Evolutionary conservation across 2,888 invertebrate genomes (phyloP), one percentile per base, ranked within the genome.

Genomic region (Epinotia demarniana): DNA sequence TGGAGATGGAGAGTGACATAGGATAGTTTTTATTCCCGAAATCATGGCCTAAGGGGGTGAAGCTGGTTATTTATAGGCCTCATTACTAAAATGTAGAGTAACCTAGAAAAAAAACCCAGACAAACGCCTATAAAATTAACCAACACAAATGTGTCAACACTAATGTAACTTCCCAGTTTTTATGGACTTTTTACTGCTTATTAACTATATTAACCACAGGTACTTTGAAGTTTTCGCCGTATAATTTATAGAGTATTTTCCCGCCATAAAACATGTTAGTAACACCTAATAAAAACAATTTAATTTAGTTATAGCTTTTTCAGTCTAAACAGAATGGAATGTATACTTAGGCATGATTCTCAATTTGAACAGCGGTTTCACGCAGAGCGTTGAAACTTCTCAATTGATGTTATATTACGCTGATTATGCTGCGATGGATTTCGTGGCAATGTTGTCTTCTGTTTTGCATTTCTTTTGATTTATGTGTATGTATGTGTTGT

Each of bases 241-340:
- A 53, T 55, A 55, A 53, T 67, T 67, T 67, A 39, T 57, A 13
- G 55, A 13, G 39, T 33, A 68, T 23, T 68, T 58, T 68, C 19
- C 23, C 43, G 6, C 19, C 11, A 46, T 66, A 33, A 66, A 66
- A 33, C 53, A 18, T 27, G 1, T 49, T 16, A 13, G 39, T 3
- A 11, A 23, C 12, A 66, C 53, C 53, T 33, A 53, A 46, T 53
- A 53, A 53, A 53, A 53, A 13, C 13, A 53, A 13, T 1, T 16
- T n/a, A 49, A 16, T 16, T 13, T 4, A 49, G 9, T 39, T 39
- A 39, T 39, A 9, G 39, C 39, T 39, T 39, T 39, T 49, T 53
- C 6, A n/a, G n/a, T n/a, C 5, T 53, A n/a, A 53, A 53, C 6
- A 53, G n/a, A 8, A 6, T n/a, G 8, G 16, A 53, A 53, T n/a